These are phyloP conservation scores for Pholis gunnellus DNA, from an alignment of 2,113 vertebrate species.

Conservation along the genomic window DNA sequence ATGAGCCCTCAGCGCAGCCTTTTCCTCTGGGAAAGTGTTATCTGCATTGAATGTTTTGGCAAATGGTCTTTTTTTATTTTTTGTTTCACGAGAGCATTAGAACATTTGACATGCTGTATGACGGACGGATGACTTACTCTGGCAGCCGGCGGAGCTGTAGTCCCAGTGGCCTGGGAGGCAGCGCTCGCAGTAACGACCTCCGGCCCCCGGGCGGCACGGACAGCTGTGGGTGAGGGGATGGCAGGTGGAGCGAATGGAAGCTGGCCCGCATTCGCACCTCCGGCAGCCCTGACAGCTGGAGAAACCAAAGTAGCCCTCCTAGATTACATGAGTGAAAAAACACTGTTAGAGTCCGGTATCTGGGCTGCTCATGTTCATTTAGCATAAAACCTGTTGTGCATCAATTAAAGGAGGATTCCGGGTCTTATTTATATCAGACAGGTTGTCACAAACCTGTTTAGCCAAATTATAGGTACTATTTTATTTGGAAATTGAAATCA, in stretches of 20 bases:
- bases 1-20: background rate
- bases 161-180: constrained; percentile 87
- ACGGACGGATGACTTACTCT: constrained; percentile 78
- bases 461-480: background rate
- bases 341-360: constrained; percentile 11
- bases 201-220: constrained; percentile 82
- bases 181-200: constrained; percentile 85
- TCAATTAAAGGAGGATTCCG: background rate
- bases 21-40: constrained; percentile 27
- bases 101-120: constrained; percentile 19
- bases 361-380: background rate
- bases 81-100: constrained; percentile 9
- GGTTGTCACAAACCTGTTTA: background rate
- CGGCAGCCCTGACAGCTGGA: constrained; percentile 85
- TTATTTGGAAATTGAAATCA: background rate
- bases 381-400: background rate
- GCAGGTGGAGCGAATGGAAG: constrained; percentile 82
- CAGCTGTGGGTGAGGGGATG: constrained; percentile 85
- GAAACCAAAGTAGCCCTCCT: constrained; percentile 87
- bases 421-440: background rate
- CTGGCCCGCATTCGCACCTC: constrained; percentile 84
- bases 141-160: constrained; percentile 83
- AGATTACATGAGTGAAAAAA: constrained; percentile 48
- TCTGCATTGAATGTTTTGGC: constrained; percentile 20
- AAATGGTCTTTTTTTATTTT: constrained; percentile 4